Evolutionary conservation across 1,140 invertebrate species (phyloP), one percentile per base, ranked within the genome.

Genomic region (Aphelenchoides fujianensis): DNA sequence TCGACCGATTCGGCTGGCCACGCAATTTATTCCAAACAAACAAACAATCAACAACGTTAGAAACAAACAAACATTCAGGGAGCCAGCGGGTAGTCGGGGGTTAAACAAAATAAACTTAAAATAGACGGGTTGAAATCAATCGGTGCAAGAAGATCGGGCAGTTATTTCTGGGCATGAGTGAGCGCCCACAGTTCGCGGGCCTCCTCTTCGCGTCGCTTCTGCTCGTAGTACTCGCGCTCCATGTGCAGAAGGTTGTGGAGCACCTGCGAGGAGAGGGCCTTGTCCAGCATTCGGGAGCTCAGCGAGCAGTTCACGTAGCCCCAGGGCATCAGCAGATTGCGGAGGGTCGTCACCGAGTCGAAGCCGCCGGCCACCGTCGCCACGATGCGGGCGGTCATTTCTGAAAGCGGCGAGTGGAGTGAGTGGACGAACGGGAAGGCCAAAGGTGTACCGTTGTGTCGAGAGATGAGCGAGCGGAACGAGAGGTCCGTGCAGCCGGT

Each of bases 401-500:
- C 63, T n/a, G n/a, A n/a, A n/a, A n/a, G n/a, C n/a, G n/a, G n/a
- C n/a, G n/a, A n/a, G n/a, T n/a, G n/a, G n/a, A n/a, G n/a, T n/a
- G n/a, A n/a, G n/a, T n/a, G n/a, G n/a, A n/a, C n/a, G n/a, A n/a
- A n/a, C n/a, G n/a, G n/a, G 34, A 1, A 34, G 28, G n/a, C 16
- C n/a, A n/a, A n/a, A n/a, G n/a, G n/a, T n/a, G n/a, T n/a, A 66
- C 36, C 59, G 2, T 61, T 31, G 2, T n/a, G 31, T 41, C 36
- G 31, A 30, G 32, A 34, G 19, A 16, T 12, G n/a, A 36, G 16
- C 32, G 31, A 37, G 37, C 75, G 71, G 59, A 79, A 80, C 34
- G 76, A 74, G 52, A 76, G 68, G 5, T 79, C 35, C 3, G 52
- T 63, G 59, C 77, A 79, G 0, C 71, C 37, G 5, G 75, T 68